Evolutionary conservation across 1,140 invertebrate species (phyloP), one percentile per base, ranked within the genome.

Genomic region (Drosophila tropicalis): DNA sequence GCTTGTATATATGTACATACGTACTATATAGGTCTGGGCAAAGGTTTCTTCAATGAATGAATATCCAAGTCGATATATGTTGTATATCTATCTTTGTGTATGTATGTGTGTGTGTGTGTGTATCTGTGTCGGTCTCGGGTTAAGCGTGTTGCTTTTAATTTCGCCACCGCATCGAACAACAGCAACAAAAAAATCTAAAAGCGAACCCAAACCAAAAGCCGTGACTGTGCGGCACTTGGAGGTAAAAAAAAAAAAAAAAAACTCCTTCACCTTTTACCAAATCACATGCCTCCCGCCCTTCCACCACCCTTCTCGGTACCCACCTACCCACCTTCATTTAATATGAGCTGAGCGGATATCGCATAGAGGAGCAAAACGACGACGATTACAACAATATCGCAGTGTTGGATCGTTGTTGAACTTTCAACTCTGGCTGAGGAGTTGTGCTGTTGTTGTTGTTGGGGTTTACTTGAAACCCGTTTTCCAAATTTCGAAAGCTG

Each of bases 301-400:
- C 29, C 5, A 5, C 29, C 6, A 29, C 29, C 61, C 22, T 25
- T 32, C 40, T 13, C 41, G n/a, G 39, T 12, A 2, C 12, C 19
- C 12, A 13, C 44, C 41, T 32, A 64, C 39, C 57, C 44, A 47
- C 17, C 60, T 70, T 70, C 63, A 74, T 74, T 78, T 78, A 74
- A 78, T 74, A 77, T 67, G 75, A 76, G 73, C 72, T 39, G 36
- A 39, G 70, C 66, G 62, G 51, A 76, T 72, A 76, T 57, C 40
- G 62, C 62, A 75, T 56, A 73, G 41, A 39, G 70, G 60, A 51
- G 44, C 44, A 51, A 60, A 17, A 69, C 19, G 39, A 63, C 19
- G 39, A 63, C 83, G 84, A 86, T 86, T 86, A 86, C 83, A 89
- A 86, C 83, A 89, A 83, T 86, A 87, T 79, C 79, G 76, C 60